A percentile compares a stretch with the other conserved stretches of the same genome.
These are phyloP conservation scores for Octonoba sinensis DNA, from an alignment of 2,888 invertebrate species.

Conservation along the genomic window DNA sequence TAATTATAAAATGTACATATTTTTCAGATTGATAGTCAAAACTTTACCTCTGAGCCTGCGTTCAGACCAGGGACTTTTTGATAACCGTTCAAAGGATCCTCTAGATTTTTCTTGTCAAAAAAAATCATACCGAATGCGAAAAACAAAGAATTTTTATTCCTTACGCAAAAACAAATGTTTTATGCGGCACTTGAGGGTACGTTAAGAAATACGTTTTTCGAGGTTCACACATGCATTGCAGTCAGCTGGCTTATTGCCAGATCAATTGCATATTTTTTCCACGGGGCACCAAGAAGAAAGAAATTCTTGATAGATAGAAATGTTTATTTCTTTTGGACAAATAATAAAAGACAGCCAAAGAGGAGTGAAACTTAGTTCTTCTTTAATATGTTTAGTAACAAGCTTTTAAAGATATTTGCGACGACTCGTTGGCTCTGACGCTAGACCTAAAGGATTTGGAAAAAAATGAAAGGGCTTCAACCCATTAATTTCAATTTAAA, in stretches of 20 bases:
- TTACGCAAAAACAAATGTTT: constrained; percentile 32
- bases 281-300: constrained; percentile 25
- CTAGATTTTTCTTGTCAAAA: no score
- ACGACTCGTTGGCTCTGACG: constrained; percentile 37
- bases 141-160: neutral
- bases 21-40: no score
- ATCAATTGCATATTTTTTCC: constrained; percentile 25
- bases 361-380: constrained; percentile 34
- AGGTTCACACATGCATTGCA: constrained; percentile 39
- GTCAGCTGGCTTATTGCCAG: constrained; percentile 51
- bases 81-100: no score
- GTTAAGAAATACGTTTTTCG: constrained; percentile 13
- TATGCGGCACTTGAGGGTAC: constrained; percentile 19
- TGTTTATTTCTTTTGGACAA: constrained; percentile 49
- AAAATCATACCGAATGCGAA: neutral
- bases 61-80: no score
- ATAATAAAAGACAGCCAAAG: constrained; percentile 33
- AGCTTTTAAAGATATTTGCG: constrained; percentile 29
- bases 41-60: no score
- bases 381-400: constrained; percentile 14
- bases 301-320: constrained; percentile 45
- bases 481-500: constrained; percentile 41
- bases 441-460: constrained; percentile 50
- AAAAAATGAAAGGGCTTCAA: constrained; percentile 10
- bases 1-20: no score